Evolutionary conservation across 1,140 invertebrate genomes (phyloP), one percentile per base, ranked within the genome.

Genomic region (Heterodera schachtii): DNA sequence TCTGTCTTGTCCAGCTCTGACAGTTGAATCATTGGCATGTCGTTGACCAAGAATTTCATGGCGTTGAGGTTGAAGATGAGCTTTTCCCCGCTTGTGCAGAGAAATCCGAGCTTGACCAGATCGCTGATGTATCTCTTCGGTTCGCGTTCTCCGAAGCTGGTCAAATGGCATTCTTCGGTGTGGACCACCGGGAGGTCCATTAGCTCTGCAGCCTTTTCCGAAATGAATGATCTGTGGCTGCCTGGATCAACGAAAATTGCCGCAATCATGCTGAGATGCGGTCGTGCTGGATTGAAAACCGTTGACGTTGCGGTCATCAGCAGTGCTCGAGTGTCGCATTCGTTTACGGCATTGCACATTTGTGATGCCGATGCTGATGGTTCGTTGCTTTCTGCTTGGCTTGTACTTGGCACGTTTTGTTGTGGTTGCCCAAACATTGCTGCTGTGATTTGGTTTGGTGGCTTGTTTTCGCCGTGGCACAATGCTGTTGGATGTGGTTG

Each of bases 81-180:
- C 41, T 31, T 19, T 21, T 73, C 19, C 8, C 71, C 71, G 2
- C 1, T 31, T 73, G 19, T 19, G 21, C 71, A 2, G 6, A 21
- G 71, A 47, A 73, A 41, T 47, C 49, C 49, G 49, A 73, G 46
- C 19, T 52, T n/a, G 8, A 73, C 71, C 49, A 73, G 49, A 41
- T 73, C 71, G 21, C 71, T 73, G 49, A 21, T 9, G 49, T 73
- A 73, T 31, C 41, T 52, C 5, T 73, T 73, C 3, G 71, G 19
- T n/a, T 52, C 2, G n/a, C 49, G 46, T 21, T 19, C 71, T 1
- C 71, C 71, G 41, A 73, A 73, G 49, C 31, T 31, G 31, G 31
- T 31, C 31, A 31, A 31, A 31, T 31, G 31, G 31, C 31, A 31
- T 31, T 31, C 71, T 73, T 73, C 71, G 19, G 46, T 73, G 7